Evolutionary conservation across 2,888 invertebrate genomes (phyloP), one percentile per base, ranked within the genome.

Genomic region (Dastarcus helophoroides): DNA sequence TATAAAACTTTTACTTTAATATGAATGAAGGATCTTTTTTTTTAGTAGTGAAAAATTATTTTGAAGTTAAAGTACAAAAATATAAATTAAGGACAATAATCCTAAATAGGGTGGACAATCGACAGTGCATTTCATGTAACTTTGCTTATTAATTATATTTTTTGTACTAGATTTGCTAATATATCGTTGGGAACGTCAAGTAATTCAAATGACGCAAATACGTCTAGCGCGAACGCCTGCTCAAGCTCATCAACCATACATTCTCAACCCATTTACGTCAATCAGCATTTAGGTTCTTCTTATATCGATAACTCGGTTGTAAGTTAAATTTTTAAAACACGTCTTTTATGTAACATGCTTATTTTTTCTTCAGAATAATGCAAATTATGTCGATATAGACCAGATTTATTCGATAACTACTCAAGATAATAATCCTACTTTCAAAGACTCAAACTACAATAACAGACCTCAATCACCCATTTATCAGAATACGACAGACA

Each of bases 141-240:
- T 28, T 12, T 24, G 25, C 22, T 9, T 10, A 6, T 27, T 28
- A 27, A 24, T 24, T 10, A 13, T 14, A 16, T 27, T 29, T 11
- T 25, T 37, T 44, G 17, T 57, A 54, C 14, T 46, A 79, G 79
- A 55, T 79, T 80, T 66, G 76, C 77, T 26, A 76, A 71, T 60
- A 62, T 80, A 41, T 76, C 78, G 4, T 71, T 77, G 35, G 64
- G 65, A 33, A 61, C 47, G 31, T 36, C 44, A 11, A 46, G 41
- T 37, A 51, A 55, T 21, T 46, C 30, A 27, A 41, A 28, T 39
- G 28, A 35, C 29, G 36, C 39, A 4, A 37, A 45, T 22, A 40
- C 43, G 25, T 56, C 60, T 4, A 50, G 56, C 43, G 60, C 62
- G 39, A 62, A 57, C 28, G n/a, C n/a, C n/a, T n/a, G n/a, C n/a